Base-by-base conservation (phyloP, 2,113 vertebrate species). In the Colistium nudipinnis region DNA sequence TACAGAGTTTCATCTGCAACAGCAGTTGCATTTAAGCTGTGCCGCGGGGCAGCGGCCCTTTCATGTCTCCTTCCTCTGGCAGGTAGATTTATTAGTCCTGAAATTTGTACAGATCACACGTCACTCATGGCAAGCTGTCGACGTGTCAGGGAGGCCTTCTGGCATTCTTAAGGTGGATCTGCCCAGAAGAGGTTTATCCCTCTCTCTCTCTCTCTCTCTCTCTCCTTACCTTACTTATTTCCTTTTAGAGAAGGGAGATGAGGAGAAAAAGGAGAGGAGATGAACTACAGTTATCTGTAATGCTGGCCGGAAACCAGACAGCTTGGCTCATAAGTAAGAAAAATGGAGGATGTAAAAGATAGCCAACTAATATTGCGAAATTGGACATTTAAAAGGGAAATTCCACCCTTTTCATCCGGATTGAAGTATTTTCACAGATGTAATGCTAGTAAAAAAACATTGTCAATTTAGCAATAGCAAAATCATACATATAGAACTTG, bases 11-110 rank as follows among this genome's bases (percentile, higher is more conserved):
- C 96, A 97, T 98, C 96, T 35, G 60, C 60, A 96, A 95, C 94
- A 95, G 94, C 94, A 94, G 95, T 95, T 95, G 95, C 94, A 92
- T 96, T 95, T 96, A 97, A 96, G 95, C 95, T 92, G 92, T 92
- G 96, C 96, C 94, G 94, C 93, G 91, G 95, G 96, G 94, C 95
- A 93, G 91, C 92, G 94, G 94, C 94, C 93, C 96, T 96, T 97
- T 96, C 95, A 97, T 95, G 95, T 95, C 90, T 88, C 81, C 76
- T 48, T 78, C 80, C 93, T 72, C 94, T 98, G 97, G 97, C 96
- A 98, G 96, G 95, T 96, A 94, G 96, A 99, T 98, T 98, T 98
- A 99, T 98, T 97, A 97, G 95, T 94, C 95, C 95, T 96, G 96
- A 99, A 97, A 97, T 97, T 95, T 97, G 96, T 96, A 96, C 95